A percentile compares a stretch with the other conserved stretches of the same genome.
Evolutionary conservation across 2,113 vertebrate species (phyloP).

Genomic region (Serilophus lunatus): DNA sequence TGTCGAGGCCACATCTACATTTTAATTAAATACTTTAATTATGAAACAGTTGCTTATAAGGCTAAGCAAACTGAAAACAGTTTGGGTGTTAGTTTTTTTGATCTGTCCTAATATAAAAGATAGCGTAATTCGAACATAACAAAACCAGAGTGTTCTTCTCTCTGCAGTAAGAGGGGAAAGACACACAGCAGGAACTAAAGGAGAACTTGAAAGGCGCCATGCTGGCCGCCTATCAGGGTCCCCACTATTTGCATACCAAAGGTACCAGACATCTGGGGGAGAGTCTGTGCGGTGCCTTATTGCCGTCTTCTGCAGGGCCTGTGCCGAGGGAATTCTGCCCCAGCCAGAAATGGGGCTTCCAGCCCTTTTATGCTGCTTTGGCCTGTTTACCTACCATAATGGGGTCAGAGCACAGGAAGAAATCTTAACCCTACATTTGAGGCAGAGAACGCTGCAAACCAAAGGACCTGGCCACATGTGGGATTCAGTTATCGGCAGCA

Average conservation of each 20-base stretch:
- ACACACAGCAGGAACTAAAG: constrained; percentile 29
- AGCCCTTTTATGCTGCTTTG: constrained; percentile 8
- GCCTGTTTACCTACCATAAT: constrained; percentile 42
- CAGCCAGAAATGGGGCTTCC: neutral
- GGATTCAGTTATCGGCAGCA: neutral
- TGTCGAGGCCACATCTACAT: neutral
- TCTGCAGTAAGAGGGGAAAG: constrained; percentile 46
- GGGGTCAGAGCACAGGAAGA: constrained; percentile 59
- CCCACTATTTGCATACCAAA: constrained; percentile 58
- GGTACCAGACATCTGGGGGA: constrained; percentile 51
- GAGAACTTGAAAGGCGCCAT: constrained; percentile 39
- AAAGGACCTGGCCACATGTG: neutral
- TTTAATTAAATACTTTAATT: constrained; percentile 23
- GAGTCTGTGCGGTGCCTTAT: neutral
- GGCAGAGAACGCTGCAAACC: neutral
- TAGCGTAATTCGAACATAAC: constrained; percentile 42
- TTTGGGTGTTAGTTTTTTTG: neutral
- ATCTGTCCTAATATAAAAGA: constrained; percentile 26
- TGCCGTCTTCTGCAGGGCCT: neutral
- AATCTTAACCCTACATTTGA: constrained; percentile 17
- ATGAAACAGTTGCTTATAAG: neutral
- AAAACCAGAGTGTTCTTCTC: constrained; percentile 30
- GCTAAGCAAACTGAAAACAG: neutral
- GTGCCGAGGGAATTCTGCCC: constrained; percentile 1
- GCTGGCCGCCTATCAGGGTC: constrained; percentile 26